Evolutionary conservation across 2,797 vertebrate species (phyloP), one percentile per base, ranked within the genome.

Genomic region (Denticeps clupeoides): DNA sequence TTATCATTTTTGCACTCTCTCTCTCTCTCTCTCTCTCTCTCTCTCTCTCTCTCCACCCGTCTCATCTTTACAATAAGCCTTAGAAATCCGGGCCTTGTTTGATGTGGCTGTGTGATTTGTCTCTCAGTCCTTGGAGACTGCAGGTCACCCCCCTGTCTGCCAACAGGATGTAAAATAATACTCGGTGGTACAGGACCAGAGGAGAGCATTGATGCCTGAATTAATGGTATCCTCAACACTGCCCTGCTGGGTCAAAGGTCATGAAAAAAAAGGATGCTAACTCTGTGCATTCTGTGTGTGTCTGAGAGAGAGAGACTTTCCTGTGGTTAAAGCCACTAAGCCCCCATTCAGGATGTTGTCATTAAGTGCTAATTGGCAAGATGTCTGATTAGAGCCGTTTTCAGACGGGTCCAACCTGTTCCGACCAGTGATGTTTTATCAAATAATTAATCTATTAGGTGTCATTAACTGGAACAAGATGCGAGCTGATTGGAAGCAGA

Each of bases 391-490:
- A 49, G 70, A 67, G 28, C 21, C 28, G 23, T 9, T n/a, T 25
- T 11, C 38, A n/a, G n/a, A n/a, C n/a, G n/a, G n/a, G n/a, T n/a
- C n/a, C n/a, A n/a, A n/a, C n/a, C n/a, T n/a, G n/a, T n/a, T n/a
- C n/a, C n/a, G n/a, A n/a, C n/a, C n/a, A n/a, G n/a, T n/a, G n/a
- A n/a, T n/a, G 45, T 19, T 72, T 66, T 77, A 77, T 78, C 70
- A 72, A 71, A 56, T 73, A 72, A 78, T 80, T 81, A 79, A 80
- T 82, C 70, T 64, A 78, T 82, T 78, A 79, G 73, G 68, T 79
- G 71, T 73, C 71, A 72, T 78, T 78, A 79, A 63, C 58, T 52
- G 58, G 49, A 68, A 41, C 54, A 50, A 57, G 69, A 64, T 72
- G 73, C 68, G 60, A 66, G 35, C 62, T 81, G 74, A 81, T 82